Percentiles rank a stretch among this genome's conserved stretches.
phyloP scores from a whole-genome alignment of 2,888 invertebrate genomes.

The Catocala sponsa region DNA sequence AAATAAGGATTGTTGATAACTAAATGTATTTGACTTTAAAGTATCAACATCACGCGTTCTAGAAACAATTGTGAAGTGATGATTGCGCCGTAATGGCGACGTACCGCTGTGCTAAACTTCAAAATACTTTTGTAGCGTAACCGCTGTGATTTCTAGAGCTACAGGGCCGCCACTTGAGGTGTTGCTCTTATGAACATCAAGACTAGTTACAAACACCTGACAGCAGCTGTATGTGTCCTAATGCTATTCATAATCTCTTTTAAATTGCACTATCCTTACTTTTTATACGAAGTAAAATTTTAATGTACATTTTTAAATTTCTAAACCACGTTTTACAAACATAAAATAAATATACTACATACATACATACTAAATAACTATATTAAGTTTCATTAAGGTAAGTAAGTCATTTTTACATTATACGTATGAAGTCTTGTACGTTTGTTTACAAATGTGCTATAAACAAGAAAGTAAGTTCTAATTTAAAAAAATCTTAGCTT shows the following conservation, averaged over 20 bases:
- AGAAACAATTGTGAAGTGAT: conserved; percentile 20
- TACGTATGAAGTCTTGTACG: too few species aligned
- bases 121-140: conserved; percentile 47
- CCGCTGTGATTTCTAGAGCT: conserved; percentile 32
- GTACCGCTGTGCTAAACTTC: conserved; percentile 18
- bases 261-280: conserved; percentile 31
- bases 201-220: conserved; percentile 7
- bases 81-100: conserved; percentile 13
- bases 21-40: conserved; percentile 13
- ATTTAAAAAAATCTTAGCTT: too few species aligned
- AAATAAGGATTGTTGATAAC: conserved; percentile 11
- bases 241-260: conserved; percentile 40
- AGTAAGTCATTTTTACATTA: too few species aligned
- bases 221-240: conserved; percentile 34
- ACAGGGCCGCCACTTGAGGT: conserved; percentile 21
- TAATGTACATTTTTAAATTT: neutral
- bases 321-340: too few species aligned
- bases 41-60: conserved; percentile 48
- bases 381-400: too few species aligned
- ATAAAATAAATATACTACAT: too few species aligned
- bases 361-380: too few species aligned
- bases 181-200: conserved; percentile 34
- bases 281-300: neutral
- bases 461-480: too few species aligned
- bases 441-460: too few species aligned